Evolutionary conservation across 2,113 vertebrate species (phyloP).

Genomic region (Conger conger): DNA sequence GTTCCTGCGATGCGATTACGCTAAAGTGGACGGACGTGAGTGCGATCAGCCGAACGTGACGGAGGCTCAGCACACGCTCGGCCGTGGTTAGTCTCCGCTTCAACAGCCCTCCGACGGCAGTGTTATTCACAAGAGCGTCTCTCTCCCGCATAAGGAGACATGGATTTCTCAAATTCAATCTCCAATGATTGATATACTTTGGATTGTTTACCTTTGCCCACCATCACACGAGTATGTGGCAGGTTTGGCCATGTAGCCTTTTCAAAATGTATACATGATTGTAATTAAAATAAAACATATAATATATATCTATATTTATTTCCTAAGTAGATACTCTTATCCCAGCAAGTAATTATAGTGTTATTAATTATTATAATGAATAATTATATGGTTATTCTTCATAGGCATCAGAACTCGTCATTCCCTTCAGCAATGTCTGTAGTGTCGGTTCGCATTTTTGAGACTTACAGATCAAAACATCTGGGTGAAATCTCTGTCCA

Average conservation of each 20-base stretch:
- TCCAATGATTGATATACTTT: not conserved
- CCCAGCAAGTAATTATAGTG: no score
- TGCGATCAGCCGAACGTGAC: not conserved
- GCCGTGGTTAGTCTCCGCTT: not conserved
- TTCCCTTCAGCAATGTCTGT: no score
- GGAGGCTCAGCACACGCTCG: not conserved
- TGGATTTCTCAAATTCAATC: not conserved
- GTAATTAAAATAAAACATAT: not conserved
- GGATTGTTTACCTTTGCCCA: not conserved
- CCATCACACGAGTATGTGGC: not conserved
- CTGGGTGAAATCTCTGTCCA: no score
- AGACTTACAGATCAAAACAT: no score
- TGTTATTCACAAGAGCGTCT: not conserved
- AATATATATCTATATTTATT: not conserved
- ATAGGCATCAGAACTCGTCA: no score
- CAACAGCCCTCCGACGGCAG: not conserved
- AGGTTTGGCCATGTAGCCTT: not conserved
- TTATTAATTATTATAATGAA: no score
- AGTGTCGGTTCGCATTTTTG: no score
- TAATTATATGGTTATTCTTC: no score
- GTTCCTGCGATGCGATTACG: not conserved
- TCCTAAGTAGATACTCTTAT: no score
- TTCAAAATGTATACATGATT: not conserved
- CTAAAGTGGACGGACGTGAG: constrained; percentile 8
- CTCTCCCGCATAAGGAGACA: not conserved